Percentiles rank a stretch among this genome's conserved stretches.
These are phyloP conservation scores for Morus bassanus DNA, from an alignment of 2,797 vertebrate species.

Conservation along the genomic window DNA sequence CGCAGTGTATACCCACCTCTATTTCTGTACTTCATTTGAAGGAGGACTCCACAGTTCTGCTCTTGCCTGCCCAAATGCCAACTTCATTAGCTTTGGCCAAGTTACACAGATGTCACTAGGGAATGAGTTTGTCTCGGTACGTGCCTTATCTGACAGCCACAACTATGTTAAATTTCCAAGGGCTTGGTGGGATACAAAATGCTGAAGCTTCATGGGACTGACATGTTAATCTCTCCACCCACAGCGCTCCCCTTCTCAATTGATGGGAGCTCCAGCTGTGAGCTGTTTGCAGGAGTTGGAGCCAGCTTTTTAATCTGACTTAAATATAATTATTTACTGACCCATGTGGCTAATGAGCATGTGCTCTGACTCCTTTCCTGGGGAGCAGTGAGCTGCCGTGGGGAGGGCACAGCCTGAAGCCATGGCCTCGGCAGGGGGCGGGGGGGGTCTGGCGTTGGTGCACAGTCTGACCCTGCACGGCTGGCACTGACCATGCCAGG, in stretches of 20 bases:
- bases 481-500: background rate
- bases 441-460: fast-evolving
- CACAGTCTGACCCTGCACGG: fast-evolving
- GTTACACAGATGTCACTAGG: background rate
- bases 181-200: background rate
- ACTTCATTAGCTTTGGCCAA: background rate
- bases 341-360: fast-evolving
- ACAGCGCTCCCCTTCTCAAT: fast-evolving
- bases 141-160: background rate
- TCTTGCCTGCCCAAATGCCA: background rate
- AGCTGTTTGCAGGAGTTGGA: background rate
- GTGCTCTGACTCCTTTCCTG: background rate
- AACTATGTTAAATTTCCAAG: background rate
- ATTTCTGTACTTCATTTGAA: background rate
- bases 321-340: background rate
- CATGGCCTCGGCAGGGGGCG: fast-evolving
- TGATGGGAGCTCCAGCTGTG: background rate
- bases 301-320: background rate
- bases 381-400: background rate
- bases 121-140: background rate
- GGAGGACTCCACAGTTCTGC: background rate
- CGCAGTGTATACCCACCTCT: fast-evolving
- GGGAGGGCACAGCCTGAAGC: background rate
- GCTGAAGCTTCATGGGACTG: fast-evolving
- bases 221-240: background rate